phyloP scores from a whole-genome alignment of 2,113 vertebrate species.

The Callocephalon fimbriatum region DNA sequence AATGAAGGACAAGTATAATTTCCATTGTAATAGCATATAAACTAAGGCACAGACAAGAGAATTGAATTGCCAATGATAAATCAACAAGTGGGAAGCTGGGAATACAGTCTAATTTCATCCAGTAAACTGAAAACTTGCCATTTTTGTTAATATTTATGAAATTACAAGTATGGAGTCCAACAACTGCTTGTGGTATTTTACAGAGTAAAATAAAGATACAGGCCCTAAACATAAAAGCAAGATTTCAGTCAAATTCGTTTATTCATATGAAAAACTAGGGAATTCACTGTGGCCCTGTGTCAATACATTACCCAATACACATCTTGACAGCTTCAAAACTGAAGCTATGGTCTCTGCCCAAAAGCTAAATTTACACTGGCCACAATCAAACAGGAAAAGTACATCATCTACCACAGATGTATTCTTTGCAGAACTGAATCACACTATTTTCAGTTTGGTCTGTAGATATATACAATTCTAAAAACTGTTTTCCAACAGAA shows the following conservation, averaged over 20 bases:
- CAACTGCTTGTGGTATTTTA: background rate
- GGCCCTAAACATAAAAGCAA: background rate
- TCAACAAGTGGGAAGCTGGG: background rate
- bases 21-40: background rate
- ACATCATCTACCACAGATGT: conserved; percentile 11
- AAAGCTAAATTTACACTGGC: conserved; percentile 48
- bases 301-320: conserved; percentile 30
- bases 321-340: conserved; percentile 31
- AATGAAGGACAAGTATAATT: background rate
- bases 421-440: conserved; percentile 18
- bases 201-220: background rate
- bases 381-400: conserved; percentile 54
- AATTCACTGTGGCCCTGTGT: conserved; percentile 12
- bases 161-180: background rate
- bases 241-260: background rate
- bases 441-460: background rate
- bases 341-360: conserved; percentile 24
- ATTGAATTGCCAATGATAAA: background rate
- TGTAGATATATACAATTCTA: background rate
- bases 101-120: background rate
- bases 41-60: background rate
- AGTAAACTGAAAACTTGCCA: background rate
- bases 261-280: background rate
- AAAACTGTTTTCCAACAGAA: background rate
- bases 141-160: background rate